Conservation (phyloP, 2,888 invertebrate species). For the Epirrita christyi region DNA sequence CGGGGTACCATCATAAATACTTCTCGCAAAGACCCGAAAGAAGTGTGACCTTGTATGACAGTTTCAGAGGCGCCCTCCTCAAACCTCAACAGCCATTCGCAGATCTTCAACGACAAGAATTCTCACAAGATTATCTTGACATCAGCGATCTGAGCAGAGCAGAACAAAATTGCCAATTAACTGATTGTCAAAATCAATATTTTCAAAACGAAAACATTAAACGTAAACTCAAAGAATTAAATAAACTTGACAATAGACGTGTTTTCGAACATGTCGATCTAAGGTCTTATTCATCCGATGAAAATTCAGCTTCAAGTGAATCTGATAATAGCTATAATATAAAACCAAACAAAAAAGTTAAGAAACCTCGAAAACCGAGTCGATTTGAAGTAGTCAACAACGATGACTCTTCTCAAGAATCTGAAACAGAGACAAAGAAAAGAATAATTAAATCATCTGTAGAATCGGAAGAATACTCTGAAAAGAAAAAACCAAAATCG, state of each 20-base stretch:
- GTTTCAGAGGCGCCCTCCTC: background rate
- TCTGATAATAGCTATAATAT: background rate
- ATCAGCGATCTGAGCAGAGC: conserved; percentile 27
- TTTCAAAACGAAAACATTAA: background rate
- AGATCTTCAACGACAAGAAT: conserved; percentile 10
- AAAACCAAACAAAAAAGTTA: background rate
- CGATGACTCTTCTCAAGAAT: conserved; percentile 6
- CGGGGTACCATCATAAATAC: background rate
- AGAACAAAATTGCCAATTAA: background rate
- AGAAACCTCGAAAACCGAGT: conserved; percentile 4
- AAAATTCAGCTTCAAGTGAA: conserved; percentile 7
- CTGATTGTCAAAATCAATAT: conserved; percentile 18
- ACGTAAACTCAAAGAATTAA: background rate
- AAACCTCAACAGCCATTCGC: conserved; percentile 2
- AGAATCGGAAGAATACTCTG: background rate
- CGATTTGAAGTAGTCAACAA: conserved; percentile 13
- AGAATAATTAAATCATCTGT: background rate
- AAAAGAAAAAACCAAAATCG: background rate
- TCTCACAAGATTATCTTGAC: conserved; percentile 43
- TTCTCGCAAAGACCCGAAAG: conserved; percentile 3
- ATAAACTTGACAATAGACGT: background rate
- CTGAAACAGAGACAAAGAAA: conserved; percentile 1
- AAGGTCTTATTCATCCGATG: background rate
- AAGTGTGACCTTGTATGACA: conserved; percentile 10
- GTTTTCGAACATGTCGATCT: background rate